Evolutionary conservation across 2,888 invertebrate genomes (phyloP), one percentile per base, ranked within the genome.

Genomic region (Coelopa pilipes): DNA sequence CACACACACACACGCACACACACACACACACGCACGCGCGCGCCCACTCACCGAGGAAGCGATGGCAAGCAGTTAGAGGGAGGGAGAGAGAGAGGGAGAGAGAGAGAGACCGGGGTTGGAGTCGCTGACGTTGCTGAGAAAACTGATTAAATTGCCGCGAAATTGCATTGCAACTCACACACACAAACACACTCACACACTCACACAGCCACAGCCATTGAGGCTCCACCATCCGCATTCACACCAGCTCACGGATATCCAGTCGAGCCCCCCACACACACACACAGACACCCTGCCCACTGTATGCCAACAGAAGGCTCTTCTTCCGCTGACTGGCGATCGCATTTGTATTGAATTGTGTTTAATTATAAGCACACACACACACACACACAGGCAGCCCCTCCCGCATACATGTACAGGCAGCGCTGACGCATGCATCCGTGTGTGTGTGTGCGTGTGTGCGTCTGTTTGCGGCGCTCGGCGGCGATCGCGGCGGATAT

Each of bases 61-160:
- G 34, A 34, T 34, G 34, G 34, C 4, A 34, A 34, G 34, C 2
- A 34, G 7, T 2, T 34, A 7, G 34, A 34, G 34, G 7, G 34
- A 34, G 34, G 7, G 34, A 34, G 7, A 34, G 34, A 34, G 34
- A 34, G 34, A 34, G 34, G 2, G 34, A 34, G 34, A 34, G 7
- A 34, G 34, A 34, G 34, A 34, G 34, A 34, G 34, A 34, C 7
- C n/a, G n/a, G n/a, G 34, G 34, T 34, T 34, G 2, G 34, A 34
- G 34, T 34, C 34, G 34, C 34, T 34, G 34, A 34, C 34, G 34
- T 34, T 34, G 53, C 53, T 53, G 53, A 53, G 53, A 53, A 53
- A 53, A 53, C 60, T 60, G 11, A 60, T 19, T 21, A 60, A 60
- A 60, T 60, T 60, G 24, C 60, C 60, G 60, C 24, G 60, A 60